Base-by-base conservation (phyloP, 1,140 invertebrate genomes). In the Drosophila ambigua region DNA sequence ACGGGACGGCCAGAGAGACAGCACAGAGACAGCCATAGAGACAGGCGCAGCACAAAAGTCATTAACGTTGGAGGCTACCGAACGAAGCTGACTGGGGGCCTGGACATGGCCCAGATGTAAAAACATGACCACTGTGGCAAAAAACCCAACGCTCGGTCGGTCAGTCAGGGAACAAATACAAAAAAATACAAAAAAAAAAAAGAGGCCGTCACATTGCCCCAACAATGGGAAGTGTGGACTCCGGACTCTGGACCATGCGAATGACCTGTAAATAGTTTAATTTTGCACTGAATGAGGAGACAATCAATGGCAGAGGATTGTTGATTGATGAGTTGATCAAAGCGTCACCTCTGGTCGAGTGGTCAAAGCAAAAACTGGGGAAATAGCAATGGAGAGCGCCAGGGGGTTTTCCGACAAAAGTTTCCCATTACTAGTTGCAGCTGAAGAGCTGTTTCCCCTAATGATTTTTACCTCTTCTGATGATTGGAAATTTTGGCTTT, bases 31-130 rank as follows among this genome's bases (percentile, higher is more conserved):
- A 66, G 57, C 51, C 53, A 49, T 31, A 26, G 74, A 62, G 80
- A 72, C 75, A 78, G 78, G 78, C 61, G 64, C 67, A 76, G 83
- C 83, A 87, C 83, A 88, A 89, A 89, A 88, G 83, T 88, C 83
- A 88, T 88, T 88, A 88, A 88, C 83, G 83, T 82, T 45, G 72
- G 35, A 71, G 81, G 77, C 77, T 75, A 76, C 80, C 76, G 67
- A 71, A 50, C 76, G 72, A 71, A 45, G 67, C 67, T 71, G 67
- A 71, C 67, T 71, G 35, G 63, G 79, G 79, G 73, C 68, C 74
- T 81, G 81, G 81, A 87, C 81, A 87, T 85, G 82, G 81, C 81
- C 81, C 81, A 85, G 81, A 82, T 87, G 82, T 85, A 85, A 88
- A 87, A 88, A 87, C 83, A 87, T 75, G 83, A 85, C 82, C 82